phyloP scores from a whole-genome alignment of 2,113 vertebrate genomes.

The Mesembrinibis cayennensis region DNA sequence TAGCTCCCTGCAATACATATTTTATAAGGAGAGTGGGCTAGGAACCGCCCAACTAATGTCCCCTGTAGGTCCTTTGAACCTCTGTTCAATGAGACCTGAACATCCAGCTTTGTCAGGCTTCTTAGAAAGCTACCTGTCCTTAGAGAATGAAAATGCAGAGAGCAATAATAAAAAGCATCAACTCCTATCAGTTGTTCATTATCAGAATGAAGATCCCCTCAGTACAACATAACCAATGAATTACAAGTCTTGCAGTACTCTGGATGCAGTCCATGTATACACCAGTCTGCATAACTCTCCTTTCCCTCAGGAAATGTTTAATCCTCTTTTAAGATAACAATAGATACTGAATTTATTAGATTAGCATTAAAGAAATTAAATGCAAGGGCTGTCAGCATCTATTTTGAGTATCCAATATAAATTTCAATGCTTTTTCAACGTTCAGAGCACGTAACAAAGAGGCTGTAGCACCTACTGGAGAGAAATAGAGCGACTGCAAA shows the following conservation, averaged over 20 bases:
- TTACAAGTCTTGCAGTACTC: neutral
- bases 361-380: slow-evolving; percentile 7
- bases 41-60: neutral
- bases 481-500: neutral
- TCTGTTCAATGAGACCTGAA: neutral
- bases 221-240: neutral
- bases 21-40: neutral
- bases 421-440: neutral
- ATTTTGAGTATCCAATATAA: neutral
- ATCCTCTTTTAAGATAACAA: slow-evolving; percentile 23
- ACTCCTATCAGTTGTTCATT: neutral
- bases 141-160: neutral
- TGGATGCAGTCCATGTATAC: neutral
- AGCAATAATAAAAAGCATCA: neutral
- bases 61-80: neutral
- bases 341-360: slow-evolving; percentile 18
- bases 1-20: neutral
- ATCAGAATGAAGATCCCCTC: neutral
- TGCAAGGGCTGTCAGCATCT: neutral
- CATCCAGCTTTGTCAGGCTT: neutral
- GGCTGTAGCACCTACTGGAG: neutral
- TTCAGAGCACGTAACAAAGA: neutral
- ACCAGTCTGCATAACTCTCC: accelerated
- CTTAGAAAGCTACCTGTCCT: neutral
- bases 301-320: neutral